phyloP scores from a whole-genome alignment of 2,888 invertebrate genomes.

The Camponotus fellah region DNA sequence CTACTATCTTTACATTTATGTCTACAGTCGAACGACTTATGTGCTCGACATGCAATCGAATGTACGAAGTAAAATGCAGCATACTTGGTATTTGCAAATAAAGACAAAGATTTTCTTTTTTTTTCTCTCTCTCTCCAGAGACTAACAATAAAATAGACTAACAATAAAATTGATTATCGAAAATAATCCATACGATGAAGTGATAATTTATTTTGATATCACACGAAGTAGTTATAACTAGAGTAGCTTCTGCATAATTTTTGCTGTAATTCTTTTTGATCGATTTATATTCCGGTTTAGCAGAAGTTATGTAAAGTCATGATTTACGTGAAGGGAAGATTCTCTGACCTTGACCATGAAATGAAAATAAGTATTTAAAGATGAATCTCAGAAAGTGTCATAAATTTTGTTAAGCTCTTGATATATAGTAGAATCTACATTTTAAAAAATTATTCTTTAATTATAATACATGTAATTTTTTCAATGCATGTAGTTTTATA shows the following conservation, averaged over 20 bases:
- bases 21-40: neutral
- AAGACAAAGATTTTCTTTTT: neutral
- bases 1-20: neutral
- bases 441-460: neutral
- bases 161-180: neutral
- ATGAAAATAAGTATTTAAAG: constrained; percentile 25
- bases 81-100: neutral
- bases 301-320: neutral
- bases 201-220: constrained; percentile 20
- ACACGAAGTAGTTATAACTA: neutral
- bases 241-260: neutral
- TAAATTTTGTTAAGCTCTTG: neutral
- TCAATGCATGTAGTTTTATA: neutral
- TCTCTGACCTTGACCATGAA: neutral
- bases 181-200: neutral
- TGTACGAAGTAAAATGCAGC: neutral
- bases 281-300: neutral
- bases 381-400: neutral
- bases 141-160: neutral
- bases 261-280: neutral
- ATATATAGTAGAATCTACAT: neutral
- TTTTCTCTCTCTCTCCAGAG: neutral
- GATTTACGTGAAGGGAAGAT: neutral
- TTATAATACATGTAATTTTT: neutral
- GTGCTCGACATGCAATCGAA: neutral